phyloP scores from a whole-genome alignment of 1,140 invertebrate genomes.

The Drosophila ercepeae region DNA sequence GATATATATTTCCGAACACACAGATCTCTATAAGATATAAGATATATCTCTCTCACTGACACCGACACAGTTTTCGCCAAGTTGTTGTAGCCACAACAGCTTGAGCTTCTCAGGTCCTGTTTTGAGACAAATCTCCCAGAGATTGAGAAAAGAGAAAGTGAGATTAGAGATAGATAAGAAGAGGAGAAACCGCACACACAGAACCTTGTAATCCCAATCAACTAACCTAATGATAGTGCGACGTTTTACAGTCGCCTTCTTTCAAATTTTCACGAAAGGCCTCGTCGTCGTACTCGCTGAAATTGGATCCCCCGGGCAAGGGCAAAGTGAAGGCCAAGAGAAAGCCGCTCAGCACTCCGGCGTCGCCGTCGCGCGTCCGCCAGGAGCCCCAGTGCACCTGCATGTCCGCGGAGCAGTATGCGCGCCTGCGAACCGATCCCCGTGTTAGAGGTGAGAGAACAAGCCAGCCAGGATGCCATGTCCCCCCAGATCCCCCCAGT shows the following conservation, averaged over 20 bases:
- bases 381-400: constrained; percentile 96
- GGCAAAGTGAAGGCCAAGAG: constrained; percentile 92
- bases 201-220: constrained; percentile 84
- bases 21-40: constrained; percentile 1
- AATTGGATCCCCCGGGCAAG: constrained; percentile 94
- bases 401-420: constrained; percentile 96
- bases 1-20: constrained; percentile 25
- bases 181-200: constrained; percentile 83
- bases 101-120: constrained; percentile 9
- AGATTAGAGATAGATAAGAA: constrained; percentile 29
- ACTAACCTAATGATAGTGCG: constrained; percentile 86
- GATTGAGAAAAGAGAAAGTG: constrained; percentile 9
- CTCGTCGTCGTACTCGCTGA: constrained; percentile 97
- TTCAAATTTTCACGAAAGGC: constrained; percentile 99
- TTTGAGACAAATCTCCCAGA: neutral
- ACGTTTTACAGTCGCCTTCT: constrained; percentile 95
- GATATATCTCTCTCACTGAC: constrained; percentile 4
- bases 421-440: constrained; percentile 93
- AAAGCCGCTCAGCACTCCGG: constrained; percentile 96
- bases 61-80: constrained; percentile 20
- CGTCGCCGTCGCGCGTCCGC: constrained; percentile 93
- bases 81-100: neutral
- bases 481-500: neutral
- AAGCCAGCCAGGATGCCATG: constrained; percentile 22
- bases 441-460: constrained; percentile 87